These are phyloP conservation scores for Platycercus adscitus DNA, from an alignment of 2,113 vertebrate genomes.

Conservation along the genomic window DNA sequence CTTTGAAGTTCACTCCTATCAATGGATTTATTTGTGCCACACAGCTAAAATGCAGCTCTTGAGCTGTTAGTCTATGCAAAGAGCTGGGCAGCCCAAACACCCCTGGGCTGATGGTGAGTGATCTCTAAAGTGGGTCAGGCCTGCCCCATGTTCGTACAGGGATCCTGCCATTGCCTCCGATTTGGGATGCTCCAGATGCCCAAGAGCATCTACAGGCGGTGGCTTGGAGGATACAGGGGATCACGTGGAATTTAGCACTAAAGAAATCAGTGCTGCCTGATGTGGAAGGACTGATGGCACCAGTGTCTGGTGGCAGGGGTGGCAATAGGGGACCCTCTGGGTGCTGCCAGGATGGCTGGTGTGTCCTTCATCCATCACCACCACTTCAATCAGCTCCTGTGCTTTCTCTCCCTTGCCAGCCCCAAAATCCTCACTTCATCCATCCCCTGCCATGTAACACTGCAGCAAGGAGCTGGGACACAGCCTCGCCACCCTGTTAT, in stretches of 20 bases:
- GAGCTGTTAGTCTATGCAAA: rapidly evolving
- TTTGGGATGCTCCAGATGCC: not conserved
- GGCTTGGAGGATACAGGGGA: not conserved
- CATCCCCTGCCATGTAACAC: not conserved
- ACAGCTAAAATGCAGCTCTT: rapidly evolving
- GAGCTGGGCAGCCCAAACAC: not conserved
- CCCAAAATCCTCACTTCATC: not conserved
- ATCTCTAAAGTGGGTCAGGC: not conserved
- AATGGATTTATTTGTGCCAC: rapidly evolving
- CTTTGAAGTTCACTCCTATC: not conserved
- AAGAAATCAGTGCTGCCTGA: rapidly evolving
- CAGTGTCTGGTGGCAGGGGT: rapidly evolving
- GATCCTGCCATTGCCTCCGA: rapidly evolving
- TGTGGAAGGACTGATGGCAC: not conserved
- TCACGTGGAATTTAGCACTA: not conserved
- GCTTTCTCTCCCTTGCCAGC: not conserved
- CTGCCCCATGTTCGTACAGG: not conserved
- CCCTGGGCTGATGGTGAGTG: rapidly evolving
- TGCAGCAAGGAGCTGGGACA: not conserved
- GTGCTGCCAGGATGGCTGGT: not conserved
- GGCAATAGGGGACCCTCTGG: not conserved
- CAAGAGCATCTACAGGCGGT: rapidly evolving
- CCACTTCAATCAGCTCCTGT: rapidly evolving
- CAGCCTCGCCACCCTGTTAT: not conserved
- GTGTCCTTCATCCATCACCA: not conserved